Percentiles rank a stretch among this genome's conserved stretches.
These are phyloP conservation scores for Dusona sp. DNA, from an alignment of 2,888 invertebrate species.

Conservation along the genomic window DNA sequence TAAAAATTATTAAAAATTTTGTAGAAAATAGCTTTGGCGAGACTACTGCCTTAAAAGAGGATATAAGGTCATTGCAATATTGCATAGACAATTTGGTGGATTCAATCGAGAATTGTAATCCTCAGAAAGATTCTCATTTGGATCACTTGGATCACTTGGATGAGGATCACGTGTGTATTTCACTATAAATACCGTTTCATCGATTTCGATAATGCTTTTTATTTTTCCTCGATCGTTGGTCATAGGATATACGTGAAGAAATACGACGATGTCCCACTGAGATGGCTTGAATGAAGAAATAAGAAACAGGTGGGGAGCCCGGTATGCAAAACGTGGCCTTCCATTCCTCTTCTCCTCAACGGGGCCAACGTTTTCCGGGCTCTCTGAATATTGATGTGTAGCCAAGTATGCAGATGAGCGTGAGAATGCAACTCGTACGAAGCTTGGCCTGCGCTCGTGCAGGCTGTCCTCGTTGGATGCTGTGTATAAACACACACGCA, in stretches of 20 bases:
- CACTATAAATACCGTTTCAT: conserved; percentile 56
- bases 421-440: conserved; percentile 83
- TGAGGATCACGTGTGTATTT: not conserved
- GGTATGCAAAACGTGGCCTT: conserved; percentile 81
- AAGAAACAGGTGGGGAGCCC: conserved; percentile 80
- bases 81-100: not conserved
- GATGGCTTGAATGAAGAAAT: conserved; percentile 77
- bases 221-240: conserved; percentile 65
- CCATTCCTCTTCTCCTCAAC: conserved; percentile 38
- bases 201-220: conserved; percentile 58
- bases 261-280: conserved; percentile 76
- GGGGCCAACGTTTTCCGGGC: conserved; percentile 79
- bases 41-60: too few relatives aligned
- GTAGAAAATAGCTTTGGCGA: too few relatives aligned
- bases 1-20: too few relatives aligned
- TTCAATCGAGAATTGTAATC: not conserved
- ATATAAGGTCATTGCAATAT: not conserved
- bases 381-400: conserved; percentile 83
- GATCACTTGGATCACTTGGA: not conserved
- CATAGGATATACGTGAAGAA: conserved; percentile 59
- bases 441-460: conserved; percentile 51
- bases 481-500: conserved; percentile 25
- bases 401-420: conserved; percentile 83
- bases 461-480: conserved; percentile 73
- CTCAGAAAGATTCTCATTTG: conserved; percentile 1